phyloP scores from a whole-genome alignment of 2,113 vertebrate genomes.

The Bubo scandiacus region DNA sequence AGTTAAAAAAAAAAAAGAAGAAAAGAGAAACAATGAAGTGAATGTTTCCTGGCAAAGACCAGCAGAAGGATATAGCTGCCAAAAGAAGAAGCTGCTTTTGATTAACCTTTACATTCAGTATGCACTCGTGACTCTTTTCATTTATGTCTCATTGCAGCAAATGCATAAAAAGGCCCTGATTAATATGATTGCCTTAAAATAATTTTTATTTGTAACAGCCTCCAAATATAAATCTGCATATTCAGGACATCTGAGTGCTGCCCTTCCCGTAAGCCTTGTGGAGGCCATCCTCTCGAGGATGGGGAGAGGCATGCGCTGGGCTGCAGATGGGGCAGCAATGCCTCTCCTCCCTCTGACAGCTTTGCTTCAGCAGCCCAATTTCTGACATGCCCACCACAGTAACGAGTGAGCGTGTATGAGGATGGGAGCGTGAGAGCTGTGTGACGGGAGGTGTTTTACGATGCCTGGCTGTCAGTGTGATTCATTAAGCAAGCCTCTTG shows the following conservation, averaged over 20 bases:
- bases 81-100: slow-evolving; percentile 12
- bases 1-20: neutral
- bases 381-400: neutral
- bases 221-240: slow-evolving; percentile 28
- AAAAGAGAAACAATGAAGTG: neutral
- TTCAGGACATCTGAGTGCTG: neutral
- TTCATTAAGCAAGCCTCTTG: neutral
- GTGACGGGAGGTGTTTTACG: neutral
- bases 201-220: neutral
- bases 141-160: neutral
- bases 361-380: neutral
- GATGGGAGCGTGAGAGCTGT: neutral
- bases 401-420: fast-evolving
- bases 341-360: neutral
- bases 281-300: neutral
- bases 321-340: neutral
- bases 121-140: neutral
- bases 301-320: fast-evolving
- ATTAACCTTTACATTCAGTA: slow-evolving; percentile 7
- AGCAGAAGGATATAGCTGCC: neutral
- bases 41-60: neutral
- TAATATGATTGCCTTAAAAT: slow-evolving; percentile 1
- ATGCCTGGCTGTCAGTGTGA: neutral
- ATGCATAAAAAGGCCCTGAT: neutral
- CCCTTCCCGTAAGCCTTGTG: neutral